A percentile compares a stretch with the other conserved stretches of the same genome.
These are phyloP conservation scores for Leistus spinibarbis DNA, from an alignment of 2,888 invertebrate species.

Conservation along the genomic window DNA sequence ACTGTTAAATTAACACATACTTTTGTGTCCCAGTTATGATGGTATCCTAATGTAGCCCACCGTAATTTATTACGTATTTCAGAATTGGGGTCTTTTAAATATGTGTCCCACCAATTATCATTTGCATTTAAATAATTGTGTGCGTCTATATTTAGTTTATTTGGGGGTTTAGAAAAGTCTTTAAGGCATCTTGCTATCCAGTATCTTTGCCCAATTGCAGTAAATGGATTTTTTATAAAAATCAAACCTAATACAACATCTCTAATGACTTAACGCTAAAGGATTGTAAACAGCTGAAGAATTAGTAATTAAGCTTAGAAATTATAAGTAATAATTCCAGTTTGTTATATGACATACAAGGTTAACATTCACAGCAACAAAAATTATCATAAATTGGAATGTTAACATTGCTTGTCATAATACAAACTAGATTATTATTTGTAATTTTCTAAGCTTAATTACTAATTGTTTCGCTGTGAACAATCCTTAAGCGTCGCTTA, in stretches of 20 bases:
- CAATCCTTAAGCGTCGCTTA: too few species aligned
- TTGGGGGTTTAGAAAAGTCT: slow-evolving; percentile 77
- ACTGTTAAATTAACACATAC: slow-evolving; percentile 56
- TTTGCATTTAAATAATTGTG: slow-evolving; percentile 54
- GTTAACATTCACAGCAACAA: too few species aligned
- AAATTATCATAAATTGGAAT: too few species aligned
- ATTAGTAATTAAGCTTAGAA: background rate
- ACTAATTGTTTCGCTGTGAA: too few species aligned
- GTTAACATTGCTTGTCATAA: too few species aligned
- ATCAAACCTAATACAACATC: slow-evolving; percentile 70
- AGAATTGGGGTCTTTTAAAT: slow-evolving; percentile 53
- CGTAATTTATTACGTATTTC: slow-evolving; percentile 66
- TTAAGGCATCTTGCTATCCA: slow-evolving; percentile 82
- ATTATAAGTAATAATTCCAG: background rate
- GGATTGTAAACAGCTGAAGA: too few species aligned
- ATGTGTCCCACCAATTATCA: slow-evolving; percentile 70
- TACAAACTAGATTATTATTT: too few species aligned
- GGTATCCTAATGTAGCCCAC: slow-evolving; percentile 97
- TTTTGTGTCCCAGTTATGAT: slow-evolving; percentile 98
- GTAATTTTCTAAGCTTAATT: too few species aligned
- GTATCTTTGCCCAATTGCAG: slow-evolving; percentile 74
- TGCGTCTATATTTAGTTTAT: slow-evolving; percentile 71
- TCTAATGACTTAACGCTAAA: too few species aligned
- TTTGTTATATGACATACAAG: too few species aligned
- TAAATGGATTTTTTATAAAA: slow-evolving; percentile 85